Evolutionary conservation across 2,113 vertebrate genomes (phyloP), one percentile per base, ranked within the genome.

Genomic region (Lucifuga dentata): DNA sequence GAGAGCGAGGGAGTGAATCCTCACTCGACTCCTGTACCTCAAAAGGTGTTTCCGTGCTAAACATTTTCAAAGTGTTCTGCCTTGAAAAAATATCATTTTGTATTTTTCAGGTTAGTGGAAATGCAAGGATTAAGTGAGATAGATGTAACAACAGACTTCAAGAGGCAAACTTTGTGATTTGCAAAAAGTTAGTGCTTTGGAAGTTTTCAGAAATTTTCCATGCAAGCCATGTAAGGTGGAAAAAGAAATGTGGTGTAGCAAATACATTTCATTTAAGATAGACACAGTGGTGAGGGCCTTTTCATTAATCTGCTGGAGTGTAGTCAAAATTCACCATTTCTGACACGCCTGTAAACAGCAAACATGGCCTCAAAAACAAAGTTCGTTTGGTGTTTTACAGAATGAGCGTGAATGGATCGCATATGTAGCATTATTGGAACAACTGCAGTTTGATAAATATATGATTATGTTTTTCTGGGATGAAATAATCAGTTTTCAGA

Each of bases 41-140:
- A 86, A 86, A 88, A 83, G 77, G 64, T 83, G 78, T 83, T 84
- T 75, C 80, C 76, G 87, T 85, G 87, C 78, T 73, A 81, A 87
- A 86, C 82, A 85, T 84, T 88, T 90, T 88, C 86, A 88, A 87
- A 89, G 85, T 12, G 1, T 58, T 55, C 68, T 55, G 73, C 67
- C 71, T 81, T 86, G 69, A 85, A 88, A 85, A 88, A 83, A 88
- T 79, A 76, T 87, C 51, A 68, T 84, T 82, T 83, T 78, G 60
- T 75, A 68, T 78, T 87, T 81, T 76, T 68, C 69, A 76, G 67
- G 60, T 80, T 72, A 61, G 68, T 61, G 71, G 79, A 78, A 81
- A 76, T 19, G 63, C 43, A 49, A 62, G 78, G 73, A 82, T 81
- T 82, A 85, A 70, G 81, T 72, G 73, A 76, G 70, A 85, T 52